Base-by-base conservation (phyloP, 1,140 invertebrate genomes). In the Matsumurasca onukii region DNA sequence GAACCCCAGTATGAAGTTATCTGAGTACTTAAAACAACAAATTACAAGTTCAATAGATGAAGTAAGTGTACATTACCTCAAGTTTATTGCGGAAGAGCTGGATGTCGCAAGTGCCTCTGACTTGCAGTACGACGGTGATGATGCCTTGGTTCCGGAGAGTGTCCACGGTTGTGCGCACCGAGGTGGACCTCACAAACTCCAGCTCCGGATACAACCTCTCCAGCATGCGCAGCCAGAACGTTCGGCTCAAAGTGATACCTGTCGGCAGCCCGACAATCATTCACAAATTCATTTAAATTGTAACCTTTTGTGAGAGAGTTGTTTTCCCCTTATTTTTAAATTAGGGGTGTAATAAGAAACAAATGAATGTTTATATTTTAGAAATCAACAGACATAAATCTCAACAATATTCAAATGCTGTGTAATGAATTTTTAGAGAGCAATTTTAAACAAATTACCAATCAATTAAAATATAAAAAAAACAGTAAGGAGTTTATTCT, bases 61-160 rank as follows among this genome's bases (percentile, higher is more conserved):
- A n/a, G n/a, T n/a, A n/a, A n/a, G n/a, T n/a, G 34, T 5, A 9
- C 17, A 39, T 5, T 48, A 65, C 62, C 62, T 65, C 34, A 24
- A 75, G 70, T 31, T 68, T 61, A 20, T 67, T 69, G 66, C 71
- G 74, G 34, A 76, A 65, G 27, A 69, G 59, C 34, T 71, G 31
- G 2, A 73, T 34, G 31, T 74, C 66, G 25, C 71, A 74, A 17
- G 57, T 30, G 5, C 88, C 88, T 77, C 85, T 85, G 3, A 89
- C 79, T 64, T 82, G 81, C 3, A 90, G 78, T 1, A 90, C 77
- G 2, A 89, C 84, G 72, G 88, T 85, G 70, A 89, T 84, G 61
- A 90, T 86, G 20, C 88, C 88, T 67, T 88, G 87, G 74, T 90
- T 90, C 69, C 87, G 78, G 17, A 84, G 82, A 0, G 88, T 89